Base-by-base conservation (phyloP, 2,888 invertebrate species). In the Hypena proboscidalis region DNA sequence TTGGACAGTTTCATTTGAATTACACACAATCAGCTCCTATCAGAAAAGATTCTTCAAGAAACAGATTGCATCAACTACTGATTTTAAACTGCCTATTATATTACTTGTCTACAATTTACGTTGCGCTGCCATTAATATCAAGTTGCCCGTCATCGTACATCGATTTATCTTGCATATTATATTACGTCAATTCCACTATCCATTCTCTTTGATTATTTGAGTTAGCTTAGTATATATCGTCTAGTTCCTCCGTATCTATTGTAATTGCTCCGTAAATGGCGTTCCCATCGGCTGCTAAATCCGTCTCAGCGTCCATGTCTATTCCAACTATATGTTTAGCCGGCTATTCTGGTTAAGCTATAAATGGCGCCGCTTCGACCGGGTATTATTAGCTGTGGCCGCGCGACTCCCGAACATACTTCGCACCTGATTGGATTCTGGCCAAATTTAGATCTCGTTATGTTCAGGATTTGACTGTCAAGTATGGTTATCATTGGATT, bases 341-440 rank as follows among this genome's bases (percentile, higher is more conserved):
- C 58, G 69, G 76, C 83, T 89, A 89, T 88, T 88, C 85, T 80
- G 67, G 87, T 78, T 78, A 72, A 66, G 67, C 85, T 88, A 87
- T 85, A 86, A 83, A 70, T 74, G 83, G 80, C 74, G 70, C 66
- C 71, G 77, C 77, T 77, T 77, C 77, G 70, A 68, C 62, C 67
- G 68, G 63, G 66, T 88, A 89, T 84, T 75, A 82, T 86, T 86
- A 85, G 87, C 82, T 75, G 76, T 84, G 80, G 83, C 77, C 80
- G 78, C 80, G 76, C 79, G 73, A 70, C 67, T 70, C 67, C 69
- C 70, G 72, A 69, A 72, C 72, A 74, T 77, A 74, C 76, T 81
- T 83, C 77, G 80, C 85, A 86, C 86, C 85, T 85, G 85, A 85
- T 87, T 89, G 89, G 88, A 82, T 56, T 58, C 38, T 57, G 51